phyloP scores from a whole-genome alignment of 2,797 vertebrate genomes.

The Lophura swinhoii region DNA sequence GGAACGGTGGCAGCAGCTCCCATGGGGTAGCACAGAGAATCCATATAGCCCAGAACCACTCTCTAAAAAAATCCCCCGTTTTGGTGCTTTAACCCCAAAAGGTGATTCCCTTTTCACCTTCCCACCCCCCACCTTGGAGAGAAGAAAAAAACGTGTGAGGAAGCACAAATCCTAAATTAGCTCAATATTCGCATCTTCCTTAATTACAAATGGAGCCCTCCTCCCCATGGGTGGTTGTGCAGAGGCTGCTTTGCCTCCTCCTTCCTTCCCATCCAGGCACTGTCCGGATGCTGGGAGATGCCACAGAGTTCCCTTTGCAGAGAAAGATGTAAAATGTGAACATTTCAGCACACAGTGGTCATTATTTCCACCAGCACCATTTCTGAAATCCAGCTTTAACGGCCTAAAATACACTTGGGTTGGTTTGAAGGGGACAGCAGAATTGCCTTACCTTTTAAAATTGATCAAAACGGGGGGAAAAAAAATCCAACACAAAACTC shows the following conservation, averaged over 20 bases:
- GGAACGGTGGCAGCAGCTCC: slow-evolving; percentile 40
- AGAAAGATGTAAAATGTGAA: neutral
- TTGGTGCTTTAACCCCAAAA: neutral
- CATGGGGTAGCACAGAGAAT: neutral
- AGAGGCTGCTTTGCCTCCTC: neutral
- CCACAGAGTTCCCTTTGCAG: neutral
- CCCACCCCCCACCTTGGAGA: neutral
- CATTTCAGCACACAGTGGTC: neutral
- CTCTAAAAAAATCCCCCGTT: neutral
- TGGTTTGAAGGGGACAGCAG: neutral
- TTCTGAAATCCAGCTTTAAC: neutral
- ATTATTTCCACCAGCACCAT: neutral
- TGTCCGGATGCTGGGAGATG: neutral
- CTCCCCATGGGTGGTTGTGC: neutral
- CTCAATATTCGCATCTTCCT: slow-evolving; percentile 3
- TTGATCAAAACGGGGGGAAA: neutral
- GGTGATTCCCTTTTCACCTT: neutral
- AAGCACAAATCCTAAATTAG: slow-evolving; percentile 47
- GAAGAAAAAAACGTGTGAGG: neutral
- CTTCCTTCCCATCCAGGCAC: too few relatives aligned
- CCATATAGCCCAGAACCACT: neutral
- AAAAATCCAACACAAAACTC: too few relatives aligned
- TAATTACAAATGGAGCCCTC: slow-evolving; percentile 33
- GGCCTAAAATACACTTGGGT: neutral
- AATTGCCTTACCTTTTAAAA: neutral